phyloP scores from a whole-genome alignment of 2,113 vertebrate species.

The Strix aluco region DNA sequence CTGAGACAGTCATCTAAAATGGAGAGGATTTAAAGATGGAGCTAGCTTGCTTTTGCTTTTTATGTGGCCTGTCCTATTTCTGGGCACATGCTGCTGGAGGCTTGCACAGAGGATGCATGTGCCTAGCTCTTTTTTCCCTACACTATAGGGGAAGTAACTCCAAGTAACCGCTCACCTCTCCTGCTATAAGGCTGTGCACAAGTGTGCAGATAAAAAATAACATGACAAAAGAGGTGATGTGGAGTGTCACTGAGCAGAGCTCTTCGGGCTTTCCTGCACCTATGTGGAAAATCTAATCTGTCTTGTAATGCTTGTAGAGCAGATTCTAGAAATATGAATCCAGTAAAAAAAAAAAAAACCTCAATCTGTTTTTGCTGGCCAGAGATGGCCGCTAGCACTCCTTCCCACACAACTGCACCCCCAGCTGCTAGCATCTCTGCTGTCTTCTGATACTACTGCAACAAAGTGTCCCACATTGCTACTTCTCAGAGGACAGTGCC shows the following conservation, averaged over 20 bases:
- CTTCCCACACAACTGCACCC: background rate
- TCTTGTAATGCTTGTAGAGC: background rate
- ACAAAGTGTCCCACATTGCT: rapidly evolving
- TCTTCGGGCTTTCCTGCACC: background rate
- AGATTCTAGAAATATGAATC: background rate
- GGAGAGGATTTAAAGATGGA: background rate
- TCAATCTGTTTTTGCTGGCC: background rate
- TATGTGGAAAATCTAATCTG: background rate
- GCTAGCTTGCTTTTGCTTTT: background rate
- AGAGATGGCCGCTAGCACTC: background rate
- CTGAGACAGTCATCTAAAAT: background rate
- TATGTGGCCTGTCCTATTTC: background rate
- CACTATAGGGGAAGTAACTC: background rate
- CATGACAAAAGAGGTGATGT: background rate
- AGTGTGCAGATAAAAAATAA: background rate
- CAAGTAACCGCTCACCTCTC: background rate
- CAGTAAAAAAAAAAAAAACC: background rate
- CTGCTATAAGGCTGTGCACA: background rate
- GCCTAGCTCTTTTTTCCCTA: background rate
- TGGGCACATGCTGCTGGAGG: background rate
- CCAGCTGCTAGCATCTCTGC: background rate
- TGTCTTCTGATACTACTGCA: background rate
- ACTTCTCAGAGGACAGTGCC: background rate
- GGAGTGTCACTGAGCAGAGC: background rate
- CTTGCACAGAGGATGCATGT: background rate